Evolutionary conservation across 1,140 invertebrate genomes (phyloP).

Genomic region (Apis dorsata): DNA sequence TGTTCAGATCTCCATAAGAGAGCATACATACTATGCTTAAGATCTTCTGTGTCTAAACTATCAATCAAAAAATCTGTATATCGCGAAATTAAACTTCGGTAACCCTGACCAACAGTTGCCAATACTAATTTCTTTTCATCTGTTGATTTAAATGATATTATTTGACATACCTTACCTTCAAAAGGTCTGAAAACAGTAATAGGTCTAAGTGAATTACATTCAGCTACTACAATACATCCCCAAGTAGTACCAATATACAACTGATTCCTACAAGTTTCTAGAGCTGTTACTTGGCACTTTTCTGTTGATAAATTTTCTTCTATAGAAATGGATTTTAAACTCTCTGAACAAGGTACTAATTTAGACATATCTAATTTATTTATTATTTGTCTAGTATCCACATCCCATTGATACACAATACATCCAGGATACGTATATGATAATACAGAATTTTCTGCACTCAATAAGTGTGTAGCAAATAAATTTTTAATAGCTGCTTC

Average conservation of each 20-base stretch:
- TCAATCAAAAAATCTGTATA: slow-evolving; percentile 83
- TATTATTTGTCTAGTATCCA: slow-evolving; percentile 83
- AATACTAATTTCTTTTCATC: slow-evolving; percentile 81
- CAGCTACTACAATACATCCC: slow-evolving; percentile 94
- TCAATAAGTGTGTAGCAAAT: slow-evolving; percentile 76
- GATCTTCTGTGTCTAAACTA: slow-evolving; percentile 74
- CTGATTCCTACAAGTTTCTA: slow-evolving; percentile 85
- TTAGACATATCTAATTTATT: slow-evolving; percentile 95
- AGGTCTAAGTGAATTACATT: slow-evolving; percentile 88
- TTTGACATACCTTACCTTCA: slow-evolving; percentile 87
- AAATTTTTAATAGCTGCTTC: slow-evolving; percentile 71
- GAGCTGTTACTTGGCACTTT: slow-evolving; percentile 90
- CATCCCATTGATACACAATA: slow-evolving; percentile 92
- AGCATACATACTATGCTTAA: slow-evolving; percentile 84
- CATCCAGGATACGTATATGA: slow-evolving; percentile 90
- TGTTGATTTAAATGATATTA: slow-evolving; percentile 74
- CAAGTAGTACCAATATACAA: slow-evolving; percentile 94
- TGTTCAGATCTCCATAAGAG: slow-evolving; percentile 87
- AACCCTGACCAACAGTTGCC: slow-evolving; percentile 91
- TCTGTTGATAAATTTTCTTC: slow-evolving; percentile 91
- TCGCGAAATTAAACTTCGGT: slow-evolving; percentile 88
- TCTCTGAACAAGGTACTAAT: slow-evolving; percentile 94
- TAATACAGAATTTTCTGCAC: slow-evolving; percentile 83
- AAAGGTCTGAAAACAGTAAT: slow-evolving; percentile 95
- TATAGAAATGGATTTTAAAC: slow-evolving; percentile 93